Percentiles rank a stretch among this genome's conserved stretches.
phyloP scores from a whole-genome alignment of 2,797 vertebrate genomes.

The Anableps anableps region DNA sequence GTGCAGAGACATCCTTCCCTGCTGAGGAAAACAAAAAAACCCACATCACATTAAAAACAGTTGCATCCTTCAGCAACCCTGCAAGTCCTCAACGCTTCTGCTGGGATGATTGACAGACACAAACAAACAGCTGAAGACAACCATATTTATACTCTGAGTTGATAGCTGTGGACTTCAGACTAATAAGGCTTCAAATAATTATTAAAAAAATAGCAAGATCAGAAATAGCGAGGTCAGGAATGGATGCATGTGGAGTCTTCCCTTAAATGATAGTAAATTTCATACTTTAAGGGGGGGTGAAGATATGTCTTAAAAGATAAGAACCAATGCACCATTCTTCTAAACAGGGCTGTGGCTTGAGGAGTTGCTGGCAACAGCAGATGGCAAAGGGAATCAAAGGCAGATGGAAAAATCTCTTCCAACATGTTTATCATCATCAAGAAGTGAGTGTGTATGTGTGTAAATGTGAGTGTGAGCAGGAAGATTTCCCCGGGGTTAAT shows the following conservation, averaged over 20 bases:
- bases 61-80: slow-evolving; percentile 29
- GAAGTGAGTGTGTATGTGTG: slow-evolving; percentile 24
- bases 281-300: neutral
- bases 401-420: slow-evolving; percentile 74
- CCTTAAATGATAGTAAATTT: slow-evolving; percentile 1
- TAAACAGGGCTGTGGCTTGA: slow-evolving; percentile 30
- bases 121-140: slow-evolving; percentile 26
- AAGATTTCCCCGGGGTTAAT: slow-evolving; percentile 47
- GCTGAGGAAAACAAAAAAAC: slow-evolving; percentile 30
- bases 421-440: slow-evolving; percentile 69
- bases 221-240: too few species aligned
- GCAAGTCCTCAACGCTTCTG: neutral
- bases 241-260: neutral
- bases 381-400: slow-evolving; percentile 67
- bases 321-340: slow-evolving; percentile 28
- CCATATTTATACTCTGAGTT: neutral
- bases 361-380: slow-evolving; percentile 62
- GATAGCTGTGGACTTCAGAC: neutral
- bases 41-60: slow-evolving; percentile 38
- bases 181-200: neutral
- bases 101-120: slow-evolving; percentile 34
- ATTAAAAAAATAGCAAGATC: neutral
- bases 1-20: slow-evolving; percentile 22
- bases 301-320: slow-evolving; percentile 10
- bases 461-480: slow-evolving; percentile 17